These are phyloP conservation scores for Papilio elwesi DNA, from an alignment of 2,888 invertebrate genomes.

Conservation along the genomic window DNA sequence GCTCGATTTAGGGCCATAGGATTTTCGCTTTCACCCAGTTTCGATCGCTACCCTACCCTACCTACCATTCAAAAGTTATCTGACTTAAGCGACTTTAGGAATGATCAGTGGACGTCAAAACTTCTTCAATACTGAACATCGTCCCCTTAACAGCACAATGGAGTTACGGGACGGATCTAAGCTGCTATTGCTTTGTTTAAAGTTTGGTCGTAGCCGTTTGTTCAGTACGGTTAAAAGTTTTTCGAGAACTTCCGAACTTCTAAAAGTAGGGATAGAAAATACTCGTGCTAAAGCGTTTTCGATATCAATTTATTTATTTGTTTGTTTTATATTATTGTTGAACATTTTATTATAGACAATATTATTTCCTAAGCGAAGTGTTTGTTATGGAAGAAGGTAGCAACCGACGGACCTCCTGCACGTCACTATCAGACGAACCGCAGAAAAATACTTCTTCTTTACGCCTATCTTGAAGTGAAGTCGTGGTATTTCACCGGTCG, in stretches of 20 bases:
- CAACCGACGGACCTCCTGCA: no score
- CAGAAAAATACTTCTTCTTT: no score
- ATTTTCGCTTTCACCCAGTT: constrained; percentile 24
- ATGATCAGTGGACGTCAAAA: constrained; percentile 64
- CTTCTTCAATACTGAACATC: constrained; percentile 65
- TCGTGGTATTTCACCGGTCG: no score
- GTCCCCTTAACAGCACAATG: constrained; percentile 61
- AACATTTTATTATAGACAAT: no score
- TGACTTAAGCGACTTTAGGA: constrained; percentile 29
- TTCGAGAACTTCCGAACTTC: constrained; percentile 39
- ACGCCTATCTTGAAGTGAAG: no score
- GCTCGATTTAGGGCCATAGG: background rate
- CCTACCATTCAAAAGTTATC: constrained; percentile 48
- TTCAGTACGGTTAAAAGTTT: constrained; percentile 43
- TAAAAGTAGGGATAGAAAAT: constrained; percentile 35
- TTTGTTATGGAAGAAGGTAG: no score
- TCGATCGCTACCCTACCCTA: constrained; percentile 39
- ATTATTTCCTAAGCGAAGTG: no score
- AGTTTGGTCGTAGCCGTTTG: constrained; percentile 54
- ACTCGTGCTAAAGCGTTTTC: constrained; percentile 37
- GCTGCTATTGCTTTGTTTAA: constrained; percentile 65
- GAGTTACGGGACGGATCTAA: constrained; percentile 49
- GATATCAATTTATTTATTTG: constrained; percentile 38
- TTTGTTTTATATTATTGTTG: constrained; percentile 17
- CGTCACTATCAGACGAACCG: no score